Percentiles rank a stretch among this genome's conserved stretches.
These are phyloP conservation scores for Meles meles DNA, from an alignment of 2,113 vertebrate genomes.

Conservation along the genomic window DNA sequence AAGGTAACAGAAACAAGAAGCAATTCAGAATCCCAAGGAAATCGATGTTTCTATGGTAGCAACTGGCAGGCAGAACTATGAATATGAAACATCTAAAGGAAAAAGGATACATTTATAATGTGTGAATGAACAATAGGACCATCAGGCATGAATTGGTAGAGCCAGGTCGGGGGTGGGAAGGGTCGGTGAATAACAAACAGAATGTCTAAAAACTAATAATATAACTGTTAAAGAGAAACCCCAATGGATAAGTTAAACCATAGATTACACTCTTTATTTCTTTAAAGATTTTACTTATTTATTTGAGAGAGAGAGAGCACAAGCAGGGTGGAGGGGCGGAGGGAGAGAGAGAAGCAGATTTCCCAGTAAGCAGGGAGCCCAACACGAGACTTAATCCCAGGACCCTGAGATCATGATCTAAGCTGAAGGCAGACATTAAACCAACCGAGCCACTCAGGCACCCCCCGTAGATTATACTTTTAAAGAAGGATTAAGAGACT, in stretches of 20 bases:
- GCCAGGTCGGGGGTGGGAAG: rapidly evolving
- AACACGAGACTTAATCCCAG: no score
- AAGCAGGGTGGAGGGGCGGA: neutral
- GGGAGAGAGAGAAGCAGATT: neutral
- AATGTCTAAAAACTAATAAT: neutral
- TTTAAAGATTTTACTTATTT: neutral
- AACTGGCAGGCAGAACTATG: neutral
- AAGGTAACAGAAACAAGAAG: neutral
- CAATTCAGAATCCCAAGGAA: neutral
- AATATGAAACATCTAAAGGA: neutral
- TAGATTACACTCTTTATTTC: neutral
- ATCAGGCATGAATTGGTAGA: neutral
- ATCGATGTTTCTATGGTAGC: neutral
- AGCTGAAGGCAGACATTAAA: no score
- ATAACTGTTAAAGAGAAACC: neutral
- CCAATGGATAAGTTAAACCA: neutral
- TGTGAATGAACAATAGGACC: neutral
- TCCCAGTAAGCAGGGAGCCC: neutral
- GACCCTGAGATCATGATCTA: no score
- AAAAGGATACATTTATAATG: neutral
- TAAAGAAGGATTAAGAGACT: neutral
- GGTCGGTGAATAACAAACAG: neutral
- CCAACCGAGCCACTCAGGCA: no score
- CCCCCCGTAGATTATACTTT: neutral
- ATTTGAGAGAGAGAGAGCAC: neutral